phyloP scores from a whole-genome alignment of 2,113 vertebrate genomes.

The Numida meleagris region DNA sequence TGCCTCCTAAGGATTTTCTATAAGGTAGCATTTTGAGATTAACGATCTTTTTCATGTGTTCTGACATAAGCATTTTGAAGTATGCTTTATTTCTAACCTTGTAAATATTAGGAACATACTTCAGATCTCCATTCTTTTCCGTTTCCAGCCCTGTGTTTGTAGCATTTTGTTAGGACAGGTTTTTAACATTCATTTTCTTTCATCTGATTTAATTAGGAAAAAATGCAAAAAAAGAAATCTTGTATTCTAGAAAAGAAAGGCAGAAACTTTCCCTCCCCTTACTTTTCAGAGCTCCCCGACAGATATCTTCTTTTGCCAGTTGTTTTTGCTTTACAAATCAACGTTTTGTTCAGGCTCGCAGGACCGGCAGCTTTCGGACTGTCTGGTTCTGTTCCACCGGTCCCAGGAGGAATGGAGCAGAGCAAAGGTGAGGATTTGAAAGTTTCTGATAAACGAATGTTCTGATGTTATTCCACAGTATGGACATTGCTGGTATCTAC shows the following conservation, averaged over 20 bases:
- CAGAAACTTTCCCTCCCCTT: not conserved
- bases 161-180: not conserved
- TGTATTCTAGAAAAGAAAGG: not conserved
- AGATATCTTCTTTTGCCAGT: not conserved
- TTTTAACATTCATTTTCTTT: not conserved
- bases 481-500: not conserved
- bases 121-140: not conserved
- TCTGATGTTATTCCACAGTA: not conserved
- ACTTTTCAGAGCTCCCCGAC: not conserved
- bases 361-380: not conserved
- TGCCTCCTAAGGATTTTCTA: not conserved
- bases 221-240: not conserved
- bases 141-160: not conserved
- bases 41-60: not conserved
- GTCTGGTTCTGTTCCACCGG: not conserved
- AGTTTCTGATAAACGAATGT: not conserved
- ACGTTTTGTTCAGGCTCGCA: not conserved
- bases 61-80: not conserved
- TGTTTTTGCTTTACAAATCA: not conserved
- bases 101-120: not conserved
- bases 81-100: not conserved
- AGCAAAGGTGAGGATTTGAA: constrained; percentile 25
- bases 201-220: not conserved
- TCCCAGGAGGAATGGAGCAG: not conserved
- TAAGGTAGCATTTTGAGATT: not conserved